phyloP scores from a whole-genome alignment of 2,888 invertebrate species.

The Drosophila anceps region DNA sequence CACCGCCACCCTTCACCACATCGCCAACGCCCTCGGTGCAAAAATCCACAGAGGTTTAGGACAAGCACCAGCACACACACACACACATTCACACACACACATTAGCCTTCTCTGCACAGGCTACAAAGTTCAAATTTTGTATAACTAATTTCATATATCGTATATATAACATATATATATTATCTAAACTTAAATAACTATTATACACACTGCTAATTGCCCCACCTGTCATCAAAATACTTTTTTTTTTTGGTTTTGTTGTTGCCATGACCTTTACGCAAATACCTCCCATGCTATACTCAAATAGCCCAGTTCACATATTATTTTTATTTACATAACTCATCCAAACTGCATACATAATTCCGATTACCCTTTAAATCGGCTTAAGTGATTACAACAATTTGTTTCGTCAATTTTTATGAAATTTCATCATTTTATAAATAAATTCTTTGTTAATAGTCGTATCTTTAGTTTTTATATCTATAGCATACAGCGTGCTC shows the following conservation, averaged over 20 bases:
- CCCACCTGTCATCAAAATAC: conserved; percentile 43
- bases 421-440: conserved; percentile 54
- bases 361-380: not conserved
- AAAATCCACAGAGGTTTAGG: conserved; percentile 85
- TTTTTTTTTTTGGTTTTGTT: conserved; percentile 21
- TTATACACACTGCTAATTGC: conserved; percentile 33
- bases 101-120: conserved; percentile 55
- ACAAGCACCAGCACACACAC: conserved; percentile 13
- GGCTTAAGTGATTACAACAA: conserved; percentile 11
- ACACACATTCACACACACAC: conserved; percentile 5
- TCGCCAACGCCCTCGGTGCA: conserved; percentile 84
- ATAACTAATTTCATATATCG: conserved; percentile 55
- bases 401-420: conserved; percentile 34
- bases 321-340: conserved; percentile 33
- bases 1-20: conserved; percentile 79
- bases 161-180: conserved; percentile 12
- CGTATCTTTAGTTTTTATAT: conserved; percentile 1
- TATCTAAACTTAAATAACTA: conserved; percentile 42
- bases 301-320: conserved; percentile 37
- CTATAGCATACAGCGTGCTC: conserved; percentile 50
- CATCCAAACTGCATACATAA: conserved; percentile 11
- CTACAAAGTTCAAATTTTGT: conserved; percentile 79
- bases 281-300: conserved; percentile 17
- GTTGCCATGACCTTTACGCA: conserved; percentile 56
- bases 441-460: conserved; percentile 56